Conservation (phyloP, 2,797 vertebrate species). For the Pagetopsis macropterus region DNA sequence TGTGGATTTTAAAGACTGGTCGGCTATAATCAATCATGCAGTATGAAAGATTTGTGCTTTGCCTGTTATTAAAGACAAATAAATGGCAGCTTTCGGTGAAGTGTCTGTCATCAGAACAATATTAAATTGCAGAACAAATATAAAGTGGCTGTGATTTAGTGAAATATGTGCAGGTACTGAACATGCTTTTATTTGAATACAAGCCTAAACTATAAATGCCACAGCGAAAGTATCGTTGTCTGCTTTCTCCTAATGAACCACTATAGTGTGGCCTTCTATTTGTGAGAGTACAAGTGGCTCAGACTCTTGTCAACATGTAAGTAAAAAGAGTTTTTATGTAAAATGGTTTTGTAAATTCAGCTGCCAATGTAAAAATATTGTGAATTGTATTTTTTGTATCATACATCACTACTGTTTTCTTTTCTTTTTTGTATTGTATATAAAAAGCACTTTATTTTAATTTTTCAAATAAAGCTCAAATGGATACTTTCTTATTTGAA, state of each 20-base stretch:
- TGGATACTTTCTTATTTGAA: conserved; percentile 63
- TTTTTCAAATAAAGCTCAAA: conserved; percentile 87
- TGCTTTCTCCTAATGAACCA: conserved; percentile 68
- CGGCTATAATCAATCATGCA: conserved; percentile 53
- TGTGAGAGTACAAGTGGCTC: conserved; percentile 72
- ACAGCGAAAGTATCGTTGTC: conserved; percentile 65
- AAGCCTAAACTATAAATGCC: conserved; percentile 64
- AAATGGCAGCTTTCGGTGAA: conserved; percentile 70
- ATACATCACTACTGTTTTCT: conserved; percentile 82
- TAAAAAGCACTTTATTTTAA: conserved; percentile 90
- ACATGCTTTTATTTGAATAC: conserved; percentile 61
- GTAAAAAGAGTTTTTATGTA: conserved; percentile 73
- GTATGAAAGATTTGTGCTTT: conserved; percentile 63
- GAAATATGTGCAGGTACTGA: conserved; percentile 58
- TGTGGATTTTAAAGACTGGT: conserved; percentile 54
- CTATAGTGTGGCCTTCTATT: conserved; percentile 74
- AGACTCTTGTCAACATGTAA: conserved; percentile 74
- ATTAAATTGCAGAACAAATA: conserved; percentile 60
- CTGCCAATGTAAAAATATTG: conserved; percentile 86
- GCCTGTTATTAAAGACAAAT: conserved; percentile 73
- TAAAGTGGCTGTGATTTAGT: conserved; percentile 58
- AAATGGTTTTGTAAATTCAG: conserved; percentile 85
- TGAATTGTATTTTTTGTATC: conserved; percentile 86
- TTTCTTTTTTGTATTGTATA: conserved; percentile 84
- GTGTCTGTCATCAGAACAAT: conserved; percentile 66